Base-by-base conservation (phyloP, 2,888 invertebrate genomes). In the Meiosimyza platycephala region DNA sequence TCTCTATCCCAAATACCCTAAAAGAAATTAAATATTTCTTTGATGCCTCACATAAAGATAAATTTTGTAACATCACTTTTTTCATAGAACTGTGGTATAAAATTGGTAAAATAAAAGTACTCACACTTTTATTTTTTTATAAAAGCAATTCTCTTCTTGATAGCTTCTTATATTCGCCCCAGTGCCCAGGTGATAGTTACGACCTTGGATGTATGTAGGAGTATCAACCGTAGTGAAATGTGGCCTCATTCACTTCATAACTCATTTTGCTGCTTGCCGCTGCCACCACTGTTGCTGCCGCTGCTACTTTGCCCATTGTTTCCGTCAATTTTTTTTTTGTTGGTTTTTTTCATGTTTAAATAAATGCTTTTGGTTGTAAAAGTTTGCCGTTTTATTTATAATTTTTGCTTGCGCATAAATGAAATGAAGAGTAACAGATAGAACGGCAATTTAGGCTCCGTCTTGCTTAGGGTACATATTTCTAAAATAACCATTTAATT, bases 211-310 rank as follows among this genome's bases (percentile, higher is more conserved):
- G 57, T 16, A 12, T 28, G 57, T 57, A 12, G 57, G 57, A 22
- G 57, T 57, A 15, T 28, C 57, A 57, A 57, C 12, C 22, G 22
- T 13, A 57, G 28, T 18, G 48, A 65, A 71, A 28, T 50, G 65
- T 71, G 65, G 52, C 71, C 71, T 71, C 71, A 71, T 71, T 71
- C 71, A 71, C 71, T 71, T 71, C 71, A 71, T 71, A 71, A 65
- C 15, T 67, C 33, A 52, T 33, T 52, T 72, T 40, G 47, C 18
- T 22, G 16, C 28, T 51, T 65, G 28, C 11, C 59, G 47, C 60
- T 66, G 40, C 52, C 57, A 22, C 60, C 50, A 16, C 47, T 40
- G 54, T 63, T 54, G 60, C 60, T 69, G 51, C 47, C 40, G 13
- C 28, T 28, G 28, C 28, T 28, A 40, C 40, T 16, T 28, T 28